A percentile compares a stretch with the other conserved stretches of the same genome.
phyloP scores from a whole-genome alignment of 2,888 invertebrate genomes.

The Pyrochroa serraticornis region DNA sequence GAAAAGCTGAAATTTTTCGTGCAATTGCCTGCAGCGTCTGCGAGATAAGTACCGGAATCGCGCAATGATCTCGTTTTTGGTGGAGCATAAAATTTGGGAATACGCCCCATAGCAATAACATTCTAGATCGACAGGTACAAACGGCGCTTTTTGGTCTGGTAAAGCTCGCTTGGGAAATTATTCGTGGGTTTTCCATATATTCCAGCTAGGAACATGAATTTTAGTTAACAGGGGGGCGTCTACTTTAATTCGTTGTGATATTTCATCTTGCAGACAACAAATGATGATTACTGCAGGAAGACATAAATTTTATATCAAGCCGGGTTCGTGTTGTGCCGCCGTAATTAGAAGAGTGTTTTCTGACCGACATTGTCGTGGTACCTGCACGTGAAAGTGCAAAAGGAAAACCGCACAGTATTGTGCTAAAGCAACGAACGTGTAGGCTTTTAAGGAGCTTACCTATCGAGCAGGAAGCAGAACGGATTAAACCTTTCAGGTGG shows the following conservation, averaged over 20 bases:
- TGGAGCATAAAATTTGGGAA: no score
- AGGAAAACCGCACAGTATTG: constrained; percentile 9
- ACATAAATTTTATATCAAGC: neutral
- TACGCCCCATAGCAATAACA: no score
- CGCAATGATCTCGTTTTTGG: no score
- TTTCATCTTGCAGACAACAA: neutral
- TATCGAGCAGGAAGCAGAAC: constrained; percentile 12
- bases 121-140: neutral
- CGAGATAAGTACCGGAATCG: no score
- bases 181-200: constrained; percentile 4
- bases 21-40: no score
- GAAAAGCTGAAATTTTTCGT: no score
- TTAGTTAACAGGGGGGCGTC: constrained; percentile 2
- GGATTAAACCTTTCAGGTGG: constrained; percentile 20
- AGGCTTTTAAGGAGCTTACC: constrained; percentile 17
- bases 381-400: neutral
- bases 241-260: neutral
- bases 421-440: neutral
- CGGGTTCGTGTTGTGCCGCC: neutral
- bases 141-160: constrained; percentile 4
- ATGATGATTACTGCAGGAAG: no score
- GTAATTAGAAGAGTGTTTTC: neutral
- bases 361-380: no score
- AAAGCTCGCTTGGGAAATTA: constrained; percentile 17
- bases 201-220: constrained; percentile 7